Conservation (phyloP, 2,797 vertebrate species). For the Cyclopterus lumpus region DNA sequence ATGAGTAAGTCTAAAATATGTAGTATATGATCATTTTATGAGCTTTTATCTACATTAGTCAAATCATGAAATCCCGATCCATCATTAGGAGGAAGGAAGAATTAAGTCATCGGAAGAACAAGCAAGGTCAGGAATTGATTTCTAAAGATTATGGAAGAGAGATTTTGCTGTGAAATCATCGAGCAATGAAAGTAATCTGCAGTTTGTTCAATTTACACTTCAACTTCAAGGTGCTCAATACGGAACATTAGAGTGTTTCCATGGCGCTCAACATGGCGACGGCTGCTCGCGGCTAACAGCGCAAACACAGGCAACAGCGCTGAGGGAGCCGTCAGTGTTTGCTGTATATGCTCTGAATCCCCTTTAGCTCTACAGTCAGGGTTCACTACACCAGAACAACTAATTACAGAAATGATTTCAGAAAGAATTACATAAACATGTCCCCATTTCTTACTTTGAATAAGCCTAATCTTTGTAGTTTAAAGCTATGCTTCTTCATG, state of each 20-base stretch:
- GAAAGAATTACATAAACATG: constrained; percentile 10
- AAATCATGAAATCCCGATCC: no score
- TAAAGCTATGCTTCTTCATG: constrained; percentile 3
- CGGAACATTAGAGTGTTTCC: neutral
- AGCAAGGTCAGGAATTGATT: no score
- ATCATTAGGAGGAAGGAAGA: no score
- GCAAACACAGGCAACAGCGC: no score
- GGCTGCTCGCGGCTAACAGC: no score
- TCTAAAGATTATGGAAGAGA: no score
- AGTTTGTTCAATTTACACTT: neutral
- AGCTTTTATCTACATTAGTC: no score
- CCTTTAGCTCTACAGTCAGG: neutral
- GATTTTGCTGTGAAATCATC: neutral
- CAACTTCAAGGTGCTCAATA: neutral
- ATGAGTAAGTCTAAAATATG: neutral
- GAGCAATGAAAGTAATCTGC: neutral
- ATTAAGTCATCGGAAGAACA: no score
- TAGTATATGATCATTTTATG: neutral
- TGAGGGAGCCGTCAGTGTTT: no score
- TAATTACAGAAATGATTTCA: constrained; percentile 5
- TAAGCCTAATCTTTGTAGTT: constrained; percentile 22
- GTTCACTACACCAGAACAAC: neutral
- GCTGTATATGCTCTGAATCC: neutral
- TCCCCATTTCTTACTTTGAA: constrained; percentile 10
- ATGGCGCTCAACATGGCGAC: neutral